These are phyloP conservation scores for Malacoctenus gilli DNA, from an alignment of 2,797 vertebrate genomes.

Conservation along the genomic window DNA sequence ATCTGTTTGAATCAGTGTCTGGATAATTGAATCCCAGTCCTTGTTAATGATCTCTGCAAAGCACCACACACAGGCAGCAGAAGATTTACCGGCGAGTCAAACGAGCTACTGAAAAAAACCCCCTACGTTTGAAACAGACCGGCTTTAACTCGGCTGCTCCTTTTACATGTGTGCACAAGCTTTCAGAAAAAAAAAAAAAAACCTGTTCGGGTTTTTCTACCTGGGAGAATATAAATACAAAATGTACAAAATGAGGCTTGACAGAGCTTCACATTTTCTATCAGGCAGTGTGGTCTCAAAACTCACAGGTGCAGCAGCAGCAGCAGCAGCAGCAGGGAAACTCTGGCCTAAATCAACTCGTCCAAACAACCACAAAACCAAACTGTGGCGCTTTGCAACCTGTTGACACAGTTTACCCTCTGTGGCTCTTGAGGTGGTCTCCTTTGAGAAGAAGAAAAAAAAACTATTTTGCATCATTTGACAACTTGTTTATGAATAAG, in stretches of 20 bases:
- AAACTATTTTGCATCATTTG: conserved; percentile 42
- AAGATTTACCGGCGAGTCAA: too few species aligned
- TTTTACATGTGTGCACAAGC: not conserved
- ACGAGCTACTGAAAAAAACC: too few species aligned
- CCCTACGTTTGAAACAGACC: not conserved
- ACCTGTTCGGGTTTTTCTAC: not conserved
- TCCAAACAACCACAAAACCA: conserved; percentile 59
- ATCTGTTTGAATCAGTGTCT: too few species aligned
- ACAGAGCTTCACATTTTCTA: conserved; percentile 11
- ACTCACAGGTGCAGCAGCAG: conserved; percentile 63
- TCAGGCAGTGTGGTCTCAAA: conserved; percentile 40
- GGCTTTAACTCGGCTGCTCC: not conserved
- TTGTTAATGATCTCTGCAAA: not conserved
- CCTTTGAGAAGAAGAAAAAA: conserved; percentile 16
- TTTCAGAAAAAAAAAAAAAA: too few species aligned
- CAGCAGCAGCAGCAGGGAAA: conserved; percentile 54
- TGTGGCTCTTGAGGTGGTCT: conserved; percentile 57
- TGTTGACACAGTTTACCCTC: conserved; percentile 30
- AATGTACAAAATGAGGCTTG: not conserved
- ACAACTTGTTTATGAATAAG: conserved; percentile 48
- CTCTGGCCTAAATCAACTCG: conserved; percentile 52
- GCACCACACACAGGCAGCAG: not conserved
- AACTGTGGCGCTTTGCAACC: conserved; percentile 43
- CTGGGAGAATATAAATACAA: conserved; percentile 29
- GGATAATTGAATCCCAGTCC: too few species aligned